Evolutionary conservation across 2,113 vertebrate genomes (phyloP).

Genomic region (Pollachius pollachius): DNA sequence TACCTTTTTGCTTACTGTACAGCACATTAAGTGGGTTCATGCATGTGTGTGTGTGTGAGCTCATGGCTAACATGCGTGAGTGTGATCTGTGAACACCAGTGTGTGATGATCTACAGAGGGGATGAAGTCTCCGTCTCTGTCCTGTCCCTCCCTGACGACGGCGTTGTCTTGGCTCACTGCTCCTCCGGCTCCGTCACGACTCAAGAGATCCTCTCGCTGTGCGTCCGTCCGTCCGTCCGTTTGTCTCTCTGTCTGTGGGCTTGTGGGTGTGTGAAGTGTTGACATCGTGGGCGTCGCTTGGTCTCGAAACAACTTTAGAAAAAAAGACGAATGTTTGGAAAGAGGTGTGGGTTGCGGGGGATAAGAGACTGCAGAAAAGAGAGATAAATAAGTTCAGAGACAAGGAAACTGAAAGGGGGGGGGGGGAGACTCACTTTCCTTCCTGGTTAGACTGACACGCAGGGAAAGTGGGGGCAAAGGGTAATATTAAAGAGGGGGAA

Average conservation of each 20-base stretch:
- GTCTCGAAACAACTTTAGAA: constrained; percentile 30
- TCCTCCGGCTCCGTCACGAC: too few species aligned
- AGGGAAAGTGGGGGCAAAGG: constrained; percentile 15
- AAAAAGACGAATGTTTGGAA: constrained; percentile 17
- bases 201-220: constrained; percentile 13
- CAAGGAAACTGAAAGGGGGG: constrained; percentile 17
- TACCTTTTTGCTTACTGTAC: too few species aligned
- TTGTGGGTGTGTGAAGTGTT: too few species aligned
- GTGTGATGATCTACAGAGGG: background rate
- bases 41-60: constrained; percentile 5
- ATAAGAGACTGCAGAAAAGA: background rate
- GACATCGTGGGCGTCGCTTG: constrained; percentile 38
- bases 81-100: background rate
- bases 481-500: background rate
- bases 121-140: too few species aligned
- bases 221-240: too few species aligned
- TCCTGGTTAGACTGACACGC: constrained; percentile 21
- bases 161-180: too few species aligned
- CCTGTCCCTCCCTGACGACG: too few species aligned
- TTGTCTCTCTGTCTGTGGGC: constrained; percentile 6
- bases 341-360: constrained; percentile 15
- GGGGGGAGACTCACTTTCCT: background rate
- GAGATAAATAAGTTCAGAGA: background rate
- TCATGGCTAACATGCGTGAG: constrained; percentile 6
- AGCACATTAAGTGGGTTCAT: too few species aligned